Conservation (phyloP, 2,113 vertebrate genomes). For the Chrysemys picta region DNA sequence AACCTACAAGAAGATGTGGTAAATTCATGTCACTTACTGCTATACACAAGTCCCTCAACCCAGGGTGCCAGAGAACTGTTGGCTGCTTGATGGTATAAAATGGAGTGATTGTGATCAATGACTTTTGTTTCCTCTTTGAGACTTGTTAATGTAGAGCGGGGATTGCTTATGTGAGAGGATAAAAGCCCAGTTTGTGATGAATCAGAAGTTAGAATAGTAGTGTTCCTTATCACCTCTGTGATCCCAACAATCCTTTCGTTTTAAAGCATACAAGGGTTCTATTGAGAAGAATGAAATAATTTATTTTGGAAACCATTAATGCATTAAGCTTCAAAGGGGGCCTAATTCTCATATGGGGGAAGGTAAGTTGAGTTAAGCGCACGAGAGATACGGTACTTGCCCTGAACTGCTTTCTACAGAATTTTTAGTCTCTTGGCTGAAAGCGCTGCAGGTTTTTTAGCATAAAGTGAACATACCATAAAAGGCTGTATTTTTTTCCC, state of each 20-base stretch:
- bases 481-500: constrained; percentile 32
- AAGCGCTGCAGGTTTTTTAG: constrained; percentile 15
- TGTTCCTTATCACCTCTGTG: neutral
- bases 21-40: rapidly evolving
- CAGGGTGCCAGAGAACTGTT: rapidly evolving
- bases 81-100: rapidly evolving
- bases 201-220: neutral
- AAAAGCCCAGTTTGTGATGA: neutral
- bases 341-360: neutral
- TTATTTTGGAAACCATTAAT: neutral
- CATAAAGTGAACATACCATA: neutral
- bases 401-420: neutral
- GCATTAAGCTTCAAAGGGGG: neutral
- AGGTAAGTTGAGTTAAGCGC: neutral
- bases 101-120: neutral
- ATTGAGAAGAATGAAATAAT: neutral
- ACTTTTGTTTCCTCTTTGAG: neutral
- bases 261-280: neutral
- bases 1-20: neutral
- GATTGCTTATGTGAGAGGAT: neutral
- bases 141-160: neutral
- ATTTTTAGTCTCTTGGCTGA: neutral
- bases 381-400: rapidly evolving
- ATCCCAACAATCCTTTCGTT: neutral
- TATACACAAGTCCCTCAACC: neutral